Evolutionary conservation across 2,888 invertebrate species (phyloP), one percentile per base, ranked within the genome.

Genomic region (Caenorhabditis sulstoni): DNA sequence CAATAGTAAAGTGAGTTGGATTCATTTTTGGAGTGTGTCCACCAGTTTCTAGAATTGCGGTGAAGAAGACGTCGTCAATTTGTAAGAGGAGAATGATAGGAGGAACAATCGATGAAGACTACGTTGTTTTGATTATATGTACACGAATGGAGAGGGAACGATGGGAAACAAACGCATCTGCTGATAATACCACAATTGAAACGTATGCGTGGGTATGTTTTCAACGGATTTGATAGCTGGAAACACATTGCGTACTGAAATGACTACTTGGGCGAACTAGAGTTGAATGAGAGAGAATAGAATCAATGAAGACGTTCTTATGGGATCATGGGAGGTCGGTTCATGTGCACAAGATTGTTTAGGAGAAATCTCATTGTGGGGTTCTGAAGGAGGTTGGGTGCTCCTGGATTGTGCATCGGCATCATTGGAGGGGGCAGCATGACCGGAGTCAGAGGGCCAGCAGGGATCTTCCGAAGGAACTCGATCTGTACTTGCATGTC

Each of bases 1-100:
- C 76, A 76, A 39, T 55, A 62, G 45, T 55, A 64, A 76, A 67
- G 57, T 59, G 59, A 64, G 50, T 57, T 49, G 44, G 55, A 50
- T 64, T 53, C 50, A 29, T 59, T 59, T 71, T 61, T 53, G 59
- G 62, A 50, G 58, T 20, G 12, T 41, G 50, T 70, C 64, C 73
- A 79, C 79, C 79, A 73, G 79, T 79, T 73, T 73, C 79, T 79
- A 79, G n/a, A 29, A 79, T 78, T 78, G 78, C 78, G 44, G 62
- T 62, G 71, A 66, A 55, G 35, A 64, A 47, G n/a, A 49, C 35
- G 71, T 71, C 71, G 50, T 16, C 37, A 39, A 23, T n/a, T 44
- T 7, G 45, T 11, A 18, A 12, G 7, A n/a, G 22, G 45, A 23
- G 14, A 14, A 59, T 11, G 9, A 12, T 8, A n/a, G 22, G 45